Base-by-base conservation (phyloP, 2,797 vertebrate species). In the Neomorphus geoffroyi region DNA sequence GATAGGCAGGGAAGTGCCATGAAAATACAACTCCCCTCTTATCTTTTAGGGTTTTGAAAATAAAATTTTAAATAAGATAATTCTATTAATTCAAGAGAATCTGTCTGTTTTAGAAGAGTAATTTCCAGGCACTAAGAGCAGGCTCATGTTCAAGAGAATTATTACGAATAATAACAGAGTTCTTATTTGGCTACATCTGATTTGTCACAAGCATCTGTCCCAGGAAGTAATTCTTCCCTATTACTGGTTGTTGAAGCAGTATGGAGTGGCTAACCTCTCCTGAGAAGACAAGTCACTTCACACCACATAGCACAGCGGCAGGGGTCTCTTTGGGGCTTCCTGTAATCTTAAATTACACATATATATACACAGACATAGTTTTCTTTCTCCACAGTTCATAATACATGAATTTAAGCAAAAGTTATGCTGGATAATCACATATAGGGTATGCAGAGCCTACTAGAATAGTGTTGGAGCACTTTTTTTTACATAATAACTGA, bases 331-430 rank as follows among this genome's bases (percentile, higher is more conserved):
- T 37, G 23, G 39, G 24, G 12, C 4, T 88, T 61, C 43, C 6
- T 78, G 22, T 66, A 23, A 17, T 30, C 28, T 57, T 48, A 43
- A 60, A 41, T 56, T 35, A 30, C 13, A 54, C 39, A 27, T 10
- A 56, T 4, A 18, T 41, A 16, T 0, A 53, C 4, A 14, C 4
- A 53, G 1, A 41, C 3, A 28, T 2, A 45, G 5, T 10, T 19
- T 62, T 26, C n/a, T 16, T 2, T 2, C 22, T 11, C 9, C 28
- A 6, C 5, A 18, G 3, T 60, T 60, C 56, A 71, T 53, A 30
- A 27, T 18, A 56, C 16, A n/a, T 67, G 41, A 16, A 43, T 32
- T 61, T 65, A 61, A 67, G 12, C 27, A 66, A 67, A 35, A 6
- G 2, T 11, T 58, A 2, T 32, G 7, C 32, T 54, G 35, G 37